Evolutionary conservation across 2,797 vertebrate genomes (phyloP).

Genomic region (Benthosema pterotum): DNA sequence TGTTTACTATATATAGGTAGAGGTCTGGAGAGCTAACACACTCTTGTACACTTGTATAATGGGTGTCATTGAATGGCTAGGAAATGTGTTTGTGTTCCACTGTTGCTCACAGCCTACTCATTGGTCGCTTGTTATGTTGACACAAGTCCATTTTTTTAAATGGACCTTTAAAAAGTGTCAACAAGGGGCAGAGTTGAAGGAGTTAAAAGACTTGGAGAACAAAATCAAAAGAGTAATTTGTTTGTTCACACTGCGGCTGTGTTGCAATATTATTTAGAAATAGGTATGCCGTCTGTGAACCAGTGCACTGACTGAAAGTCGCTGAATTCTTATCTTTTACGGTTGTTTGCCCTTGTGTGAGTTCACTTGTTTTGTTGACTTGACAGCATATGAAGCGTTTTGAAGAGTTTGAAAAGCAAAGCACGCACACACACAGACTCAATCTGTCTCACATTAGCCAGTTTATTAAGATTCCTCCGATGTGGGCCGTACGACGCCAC

Average conservation of each 20-base stretch:
- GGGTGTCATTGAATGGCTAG: constrained; percentile 20
- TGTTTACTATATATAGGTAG: constrained; percentile 39
- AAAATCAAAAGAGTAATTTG: constrained; percentile 27
- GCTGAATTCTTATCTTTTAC: constrained; percentile 25
- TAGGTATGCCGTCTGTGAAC: constrained; percentile 12
- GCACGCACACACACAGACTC: too few species aligned
- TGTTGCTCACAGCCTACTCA: constrained; percentile 18
- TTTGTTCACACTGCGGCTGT: constrained; percentile 19
- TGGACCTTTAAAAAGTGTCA: constrained; percentile 22
- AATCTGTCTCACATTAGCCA: too few species aligned
- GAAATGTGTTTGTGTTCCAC: constrained; percentile 47
- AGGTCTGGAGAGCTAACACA: constrained; percentile 40
- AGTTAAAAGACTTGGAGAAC: too few species aligned
- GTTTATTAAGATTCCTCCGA: too few species aligned
- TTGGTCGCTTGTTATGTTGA: constrained; percentile 40
- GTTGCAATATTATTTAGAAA: constrained; percentile 27
- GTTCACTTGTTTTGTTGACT: constrained; percentile 41
- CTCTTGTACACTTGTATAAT: constrained; percentile 44
- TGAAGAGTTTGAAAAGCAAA: constrained; percentile 22
- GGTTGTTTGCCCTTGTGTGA: constrained; percentile 11
- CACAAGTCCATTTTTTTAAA: constrained; percentile 4
- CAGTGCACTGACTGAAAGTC: constrained; percentile 2
- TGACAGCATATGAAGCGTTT: constrained; percentile 5
- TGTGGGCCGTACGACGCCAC: too few species aligned
- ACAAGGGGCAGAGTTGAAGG: not conserved